Percentiles rank a stretch among this genome's conserved stretches.
These are phyloP conservation scores for Chloroceryle inda DNA, from an alignment of 2,797 vertebrate genomes.

Conservation along the genomic window DNA sequence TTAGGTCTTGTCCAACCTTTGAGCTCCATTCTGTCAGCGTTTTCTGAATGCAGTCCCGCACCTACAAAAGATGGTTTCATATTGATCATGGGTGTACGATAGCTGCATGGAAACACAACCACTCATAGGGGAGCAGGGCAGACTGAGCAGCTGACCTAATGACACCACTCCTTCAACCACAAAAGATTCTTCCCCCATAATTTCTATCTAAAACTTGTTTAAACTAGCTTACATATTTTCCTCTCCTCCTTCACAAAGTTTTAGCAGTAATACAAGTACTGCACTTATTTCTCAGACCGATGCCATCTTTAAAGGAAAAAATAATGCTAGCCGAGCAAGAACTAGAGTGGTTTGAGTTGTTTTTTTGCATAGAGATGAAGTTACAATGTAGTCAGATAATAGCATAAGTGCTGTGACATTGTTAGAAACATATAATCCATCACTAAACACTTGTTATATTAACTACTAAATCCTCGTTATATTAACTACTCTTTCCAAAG, in stretches of 20 bases:
- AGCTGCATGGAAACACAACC: neutral
- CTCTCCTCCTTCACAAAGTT: neutral
- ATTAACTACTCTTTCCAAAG: neutral
- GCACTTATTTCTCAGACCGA: neutral
- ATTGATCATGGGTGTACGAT: accelerated
- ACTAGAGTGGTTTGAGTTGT: neutral
- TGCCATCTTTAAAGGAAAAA: neutral
- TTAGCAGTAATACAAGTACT: neutral
- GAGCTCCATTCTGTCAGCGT: slow-evolving; percentile 92
- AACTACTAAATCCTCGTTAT: neutral
- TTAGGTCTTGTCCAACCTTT: slow-evolving; percentile 75
- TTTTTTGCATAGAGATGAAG: neutral
- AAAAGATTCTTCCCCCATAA: neutral
- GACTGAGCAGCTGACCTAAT: neutral
- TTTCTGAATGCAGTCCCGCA: slow-evolving; percentile 94
- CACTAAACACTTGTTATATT: too few relatives aligned
- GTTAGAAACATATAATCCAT: neutral
- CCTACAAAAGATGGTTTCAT: slow-evolving; percentile 81
- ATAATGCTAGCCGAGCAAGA: neutral
- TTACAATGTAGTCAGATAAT: neutral
- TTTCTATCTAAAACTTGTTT: neutral
- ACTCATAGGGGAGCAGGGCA: neutral
- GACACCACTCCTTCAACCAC: neutral
- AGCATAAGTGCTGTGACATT: neutral
- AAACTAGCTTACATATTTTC: neutral